Evolutionary conservation across 2,797 vertebrate genomes (phyloP).

Genomic region (Botia kubotai): DNA sequence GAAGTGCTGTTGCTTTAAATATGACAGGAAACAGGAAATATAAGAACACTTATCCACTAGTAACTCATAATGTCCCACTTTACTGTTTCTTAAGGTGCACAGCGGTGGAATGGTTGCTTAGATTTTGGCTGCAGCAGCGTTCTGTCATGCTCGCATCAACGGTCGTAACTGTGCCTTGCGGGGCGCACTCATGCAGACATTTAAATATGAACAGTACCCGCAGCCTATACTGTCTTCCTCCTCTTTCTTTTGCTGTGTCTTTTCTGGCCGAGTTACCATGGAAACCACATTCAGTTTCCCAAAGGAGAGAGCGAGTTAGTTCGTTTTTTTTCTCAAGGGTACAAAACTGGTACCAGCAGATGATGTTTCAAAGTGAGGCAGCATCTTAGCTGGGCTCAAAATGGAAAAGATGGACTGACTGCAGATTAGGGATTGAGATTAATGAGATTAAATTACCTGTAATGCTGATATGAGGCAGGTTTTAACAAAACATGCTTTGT

Average conservation of each 20-base stretch:
- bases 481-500: no score
- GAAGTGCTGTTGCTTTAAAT: no score
- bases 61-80: neutral
- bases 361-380: no score
- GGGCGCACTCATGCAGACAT: conserved; percentile 53
- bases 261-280: conserved; percentile 62
- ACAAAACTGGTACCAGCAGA: no score
- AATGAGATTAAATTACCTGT: neutral
- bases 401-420: conserved; percentile 15
- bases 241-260: conserved; percentile 47
- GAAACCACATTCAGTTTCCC: conserved; percentile 66
- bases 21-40: neutral
- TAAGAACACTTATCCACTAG: neutral
- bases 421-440: no score
- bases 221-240: conserved; percentile 48
- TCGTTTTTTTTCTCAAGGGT: no score
- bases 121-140: conserved; percentile 28
- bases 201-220: conserved; percentile 58
- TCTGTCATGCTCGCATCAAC: conserved; percentile 45
- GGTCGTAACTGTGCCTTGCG: conserved; percentile 38
- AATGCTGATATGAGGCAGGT: neutral
- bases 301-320: conserved; percentile 58
- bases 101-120: neutral
- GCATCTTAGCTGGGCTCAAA: no score
- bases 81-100: no score